Conservation (phyloP, 2,113 vertebrate species). For the Lanius ludovicianus region DNA sequence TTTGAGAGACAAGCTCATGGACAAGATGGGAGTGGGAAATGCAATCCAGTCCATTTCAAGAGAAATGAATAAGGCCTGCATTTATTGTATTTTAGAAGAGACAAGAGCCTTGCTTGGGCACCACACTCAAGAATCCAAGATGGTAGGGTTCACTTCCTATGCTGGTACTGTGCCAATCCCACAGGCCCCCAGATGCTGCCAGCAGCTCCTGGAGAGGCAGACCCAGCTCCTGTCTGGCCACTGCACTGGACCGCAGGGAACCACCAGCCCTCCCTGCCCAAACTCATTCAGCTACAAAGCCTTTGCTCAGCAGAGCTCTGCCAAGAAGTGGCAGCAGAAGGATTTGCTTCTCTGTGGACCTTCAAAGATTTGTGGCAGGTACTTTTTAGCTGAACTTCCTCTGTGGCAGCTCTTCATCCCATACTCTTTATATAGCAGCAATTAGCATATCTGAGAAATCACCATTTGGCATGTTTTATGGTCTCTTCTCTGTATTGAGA, state of each 20-base stretch:
- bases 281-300: background rate
- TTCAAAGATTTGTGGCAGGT: conserved; percentile 42
- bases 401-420: conserved; percentile 26
- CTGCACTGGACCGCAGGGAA: background rate
- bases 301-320: background rate
- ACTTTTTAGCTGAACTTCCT: conserved; percentile 22
- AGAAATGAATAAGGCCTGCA: background rate
- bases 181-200: background rate
- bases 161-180: fast-evolving
- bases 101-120: fast-evolving
- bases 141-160: background rate
- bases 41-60: background rate
- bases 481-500: conserved; percentile 38
- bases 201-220: background rate
- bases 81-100: background rate
- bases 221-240: background rate
- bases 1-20: background rate
- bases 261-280: background rate
- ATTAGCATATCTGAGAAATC: conserved; percentile 66
- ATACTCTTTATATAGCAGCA: conserved; percentile 36
- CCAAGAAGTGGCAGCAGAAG: background rate
- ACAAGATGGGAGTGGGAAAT: background rate
- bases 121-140: background rate
- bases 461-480: conserved; percentile 45
- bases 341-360: background rate